Evolutionary conservation across 2,797 vertebrate species (phyloP), one percentile per base, ranked within the genome.

Genomic region (Sebastolobus altivelis): DNA sequence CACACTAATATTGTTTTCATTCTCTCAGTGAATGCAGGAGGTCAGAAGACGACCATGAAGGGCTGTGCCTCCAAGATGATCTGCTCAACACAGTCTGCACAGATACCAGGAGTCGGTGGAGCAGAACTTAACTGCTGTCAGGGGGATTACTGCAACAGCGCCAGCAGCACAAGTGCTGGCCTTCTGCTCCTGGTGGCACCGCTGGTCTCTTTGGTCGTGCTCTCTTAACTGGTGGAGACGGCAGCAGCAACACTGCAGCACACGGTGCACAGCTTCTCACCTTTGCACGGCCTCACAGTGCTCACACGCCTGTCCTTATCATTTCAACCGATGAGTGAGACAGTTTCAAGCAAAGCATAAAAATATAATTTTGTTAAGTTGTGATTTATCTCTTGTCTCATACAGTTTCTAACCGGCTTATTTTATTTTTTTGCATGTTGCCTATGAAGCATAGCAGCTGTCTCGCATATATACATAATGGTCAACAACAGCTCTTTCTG

Each of bases 71-170:
- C 89, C 52, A 63, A 56, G 52, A 0, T 0, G 10, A 0, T 86
- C 0, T 94, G 91, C 22, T n/a, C 18, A 18, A 0, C 0, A 0
- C 1, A 0, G 3, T 3, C 0, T 33, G 0, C 5, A 2, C 3
- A 52, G 4, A 0, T 65, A 0, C 0, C 3, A 37, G 27, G 1
- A 33, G 0, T 1, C 11, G 0, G 13, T 0, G 52, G 3, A 35
- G 1, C 3, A 1, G 14, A 61, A 0, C 1, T 79, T 0, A 70
- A 1, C 37, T 93, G 92, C 79, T 92, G 93, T 65, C 29, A 89
- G 63, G 90, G 88, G 1, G 2, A 92, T 70, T 49, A 25, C 62
- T 94, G 93, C 79, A 93, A 95, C 84, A 65, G 81, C 0, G 86
- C 65, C 65, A 65, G 8, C 37, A 76, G 75, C 66, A 49, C 55